phyloP scores from a whole-genome alignment of 2,888 invertebrate genomes.

The Nycteola revayana region DNA sequence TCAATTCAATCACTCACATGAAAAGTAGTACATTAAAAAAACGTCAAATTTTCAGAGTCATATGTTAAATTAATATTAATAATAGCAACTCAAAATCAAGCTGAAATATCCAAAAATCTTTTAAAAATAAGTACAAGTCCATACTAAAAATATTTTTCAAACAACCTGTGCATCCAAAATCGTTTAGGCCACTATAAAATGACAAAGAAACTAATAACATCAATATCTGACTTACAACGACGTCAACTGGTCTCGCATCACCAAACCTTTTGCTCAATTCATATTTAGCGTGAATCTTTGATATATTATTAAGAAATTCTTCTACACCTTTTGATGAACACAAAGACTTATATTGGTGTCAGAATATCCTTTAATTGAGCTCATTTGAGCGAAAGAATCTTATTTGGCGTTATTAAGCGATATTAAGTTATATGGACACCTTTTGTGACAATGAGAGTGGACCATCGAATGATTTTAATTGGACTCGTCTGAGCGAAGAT shows the following conservation, averaged over 20 bases:
- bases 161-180: constrained; percentile 49
- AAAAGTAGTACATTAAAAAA: too few species aligned
- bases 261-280: constrained; percentile 50
- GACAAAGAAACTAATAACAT: constrained; percentile 63
- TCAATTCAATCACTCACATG: too few species aligned
- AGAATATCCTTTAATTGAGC: constrained; percentile 34
- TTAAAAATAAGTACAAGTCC: too few species aligned
- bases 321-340: constrained; percentile 46
- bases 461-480: too few species aligned
- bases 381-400: constrained; percentile 28
- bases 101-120: too few species aligned
- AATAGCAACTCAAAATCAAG: too few species aligned
- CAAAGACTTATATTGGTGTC: constrained; percentile 27
- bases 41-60: too few species aligned
- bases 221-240: constrained; percentile 51
- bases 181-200: constrained; percentile 54
- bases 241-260: constrained; percentile 49
- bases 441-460: too few species aligned
- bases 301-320: constrained; percentile 50
- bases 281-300: constrained; percentile 56
- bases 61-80: too few species aligned
- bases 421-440: not conserved
- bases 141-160: not conserved
- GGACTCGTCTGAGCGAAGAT: too few species aligned
- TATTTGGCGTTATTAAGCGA: constrained; percentile 5